Evolutionary conservation across 2,888 invertebrate species (phyloP), one percentile per base, ranked within the genome.

Genomic region (Platypus cylindrus): DNA sequence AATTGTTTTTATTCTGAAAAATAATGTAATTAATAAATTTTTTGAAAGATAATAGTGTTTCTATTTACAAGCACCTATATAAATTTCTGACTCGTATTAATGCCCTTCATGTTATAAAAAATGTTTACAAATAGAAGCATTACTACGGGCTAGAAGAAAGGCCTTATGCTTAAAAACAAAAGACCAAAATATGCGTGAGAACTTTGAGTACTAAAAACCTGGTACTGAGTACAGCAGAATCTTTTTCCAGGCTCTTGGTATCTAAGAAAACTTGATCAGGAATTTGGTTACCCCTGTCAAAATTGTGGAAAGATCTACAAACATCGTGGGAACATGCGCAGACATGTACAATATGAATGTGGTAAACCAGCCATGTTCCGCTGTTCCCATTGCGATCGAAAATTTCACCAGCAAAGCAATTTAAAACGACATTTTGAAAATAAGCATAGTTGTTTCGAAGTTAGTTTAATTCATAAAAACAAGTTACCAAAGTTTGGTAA

Each of bases 241-340:
- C 57, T 58, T 44, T 58, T 61, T 61, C 56, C 57, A 61, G 61
- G 61, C 49, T 45, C 48, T 44, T 55, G 55, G 56, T 52, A 49
- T 52, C 54, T 54, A 36, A 50, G 46, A 40, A 52, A 55, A 45
- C 49, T 53, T 43, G 51, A 54, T 45, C 50, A 50, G 34, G 51
- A 52, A 44, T 47, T 45, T 45, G 55, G 56, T 46, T 55, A 52
- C 48, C 57, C 62, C 41, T 80, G 80, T 64, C 71, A 69, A 52
- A 70, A 68, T 52, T 87, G 86, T 61, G 80, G 81, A 47, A 86
- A 85, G 66, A 72, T 77, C 50, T 87, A 87, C 70, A 78, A 78
- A 64, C 77, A 78, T 62, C 79, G 79, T 55, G 78, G 80, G 48
- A 81, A 80, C 43, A 67, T 84, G 51, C 78, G 76, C 58, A 66